phyloP scores from a whole-genome alignment of 2,113 vertebrate genomes.

The Noturus placidus region DNA sequence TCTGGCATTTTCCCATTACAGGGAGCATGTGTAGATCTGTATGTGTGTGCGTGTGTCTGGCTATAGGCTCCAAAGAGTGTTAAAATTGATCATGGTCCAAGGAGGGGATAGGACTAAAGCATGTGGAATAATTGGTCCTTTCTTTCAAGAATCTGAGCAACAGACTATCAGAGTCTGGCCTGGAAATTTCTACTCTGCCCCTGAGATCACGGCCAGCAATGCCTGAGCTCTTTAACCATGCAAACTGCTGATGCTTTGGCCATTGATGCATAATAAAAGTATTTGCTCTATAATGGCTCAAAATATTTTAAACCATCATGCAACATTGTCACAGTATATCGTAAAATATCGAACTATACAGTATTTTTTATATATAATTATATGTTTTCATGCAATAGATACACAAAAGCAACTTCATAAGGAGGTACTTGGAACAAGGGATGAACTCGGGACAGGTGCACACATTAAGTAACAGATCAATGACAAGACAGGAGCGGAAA shows the following conservation, averaged over 20 bases:
- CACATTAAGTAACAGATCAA: neutral
- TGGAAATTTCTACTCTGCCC: neutral
- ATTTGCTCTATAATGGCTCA: neutral
- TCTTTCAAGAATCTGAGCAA: neutral
- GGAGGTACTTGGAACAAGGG: neutral
- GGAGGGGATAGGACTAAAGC: neutral
- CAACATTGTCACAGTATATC: too few species aligned
- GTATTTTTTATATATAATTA: neutral
- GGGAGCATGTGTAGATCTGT: neutral
- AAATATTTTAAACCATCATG: neutral
- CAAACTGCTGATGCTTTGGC: neutral
- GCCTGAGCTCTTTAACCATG: neutral
- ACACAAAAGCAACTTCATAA: neutral
- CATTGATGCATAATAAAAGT: neutral
- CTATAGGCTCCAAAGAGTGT: conserved; percentile 11
- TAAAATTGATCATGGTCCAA: conserved; percentile 30
- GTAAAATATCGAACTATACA: neutral
- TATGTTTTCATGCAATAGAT: neutral
- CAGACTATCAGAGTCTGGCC: neutral
- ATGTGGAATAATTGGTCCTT: conserved; percentile 7
- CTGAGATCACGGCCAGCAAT: neutral
- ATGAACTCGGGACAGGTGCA: neutral
- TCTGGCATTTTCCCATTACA: conserved; percentile 33
- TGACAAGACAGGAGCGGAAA: neutral
- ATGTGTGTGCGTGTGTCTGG: neutral